Percentiles rank a stretch among this genome's conserved stretches.
Conservation (phyloP, 2,888 invertebrate genomes). For the Oasisia sp. region DNA sequence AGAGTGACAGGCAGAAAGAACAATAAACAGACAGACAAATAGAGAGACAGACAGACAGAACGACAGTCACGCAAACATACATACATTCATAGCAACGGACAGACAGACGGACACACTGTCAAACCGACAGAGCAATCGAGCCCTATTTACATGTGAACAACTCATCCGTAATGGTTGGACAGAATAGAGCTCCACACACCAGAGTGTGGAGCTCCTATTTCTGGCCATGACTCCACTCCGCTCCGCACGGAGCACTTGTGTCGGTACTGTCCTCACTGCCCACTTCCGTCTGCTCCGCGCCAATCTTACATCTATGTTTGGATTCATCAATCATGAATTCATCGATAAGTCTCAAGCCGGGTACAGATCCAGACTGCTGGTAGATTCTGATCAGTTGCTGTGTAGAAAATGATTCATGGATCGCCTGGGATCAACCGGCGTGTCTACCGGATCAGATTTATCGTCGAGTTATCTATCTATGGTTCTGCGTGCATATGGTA, state of each 20-base stretch:
- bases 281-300: neutral
- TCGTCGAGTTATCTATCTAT: neutral
- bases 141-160: no score
- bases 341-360: neutral
- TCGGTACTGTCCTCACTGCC: neutral
- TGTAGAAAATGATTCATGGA: neutral
- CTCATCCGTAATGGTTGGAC: no score
- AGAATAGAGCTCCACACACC: no score
- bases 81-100: no score
- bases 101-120: no score
- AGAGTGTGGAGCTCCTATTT: no score
- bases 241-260: neutral
- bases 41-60: no score
- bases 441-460: neutral
- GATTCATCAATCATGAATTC: constrained; percentile 17
- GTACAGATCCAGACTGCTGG: neutral
- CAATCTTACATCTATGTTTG: neutral
- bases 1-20: no score
- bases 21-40: no score
- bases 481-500: neutral
- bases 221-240: no score
- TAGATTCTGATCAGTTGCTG: constrained; percentile 12
- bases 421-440: neutral
- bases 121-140: no score
- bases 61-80: no score